Conservation (phyloP, 1,140 invertebrate species). For the Aphis craccivora region DNA sequence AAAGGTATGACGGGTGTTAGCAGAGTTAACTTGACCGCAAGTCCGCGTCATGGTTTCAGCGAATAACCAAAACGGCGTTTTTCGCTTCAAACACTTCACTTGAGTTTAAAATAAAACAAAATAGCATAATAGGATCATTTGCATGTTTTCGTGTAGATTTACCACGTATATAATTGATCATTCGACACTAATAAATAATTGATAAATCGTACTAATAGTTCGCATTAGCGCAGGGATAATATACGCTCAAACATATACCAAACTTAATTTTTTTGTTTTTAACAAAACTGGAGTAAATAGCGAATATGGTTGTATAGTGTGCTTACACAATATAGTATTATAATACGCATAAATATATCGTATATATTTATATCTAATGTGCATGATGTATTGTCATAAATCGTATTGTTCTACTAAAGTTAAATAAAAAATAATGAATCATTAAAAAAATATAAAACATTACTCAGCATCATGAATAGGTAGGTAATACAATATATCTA, state of each 20-base stretch:
- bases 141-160: not conserved
- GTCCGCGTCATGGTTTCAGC: not conserved
- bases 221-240: not conserved
- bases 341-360: no score
- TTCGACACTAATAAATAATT: not conserved
- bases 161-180: not conserved
- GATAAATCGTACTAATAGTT: not conserved
- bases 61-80: not conserved
- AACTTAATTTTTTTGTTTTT: not conserved
- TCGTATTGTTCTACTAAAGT: not conserved
- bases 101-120: not conserved
- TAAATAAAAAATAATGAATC: not conserved
- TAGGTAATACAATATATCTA: not conserved
- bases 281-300: not conserved
- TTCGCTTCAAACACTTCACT: not conserved
- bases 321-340: not conserved
- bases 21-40: not conserved
- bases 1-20: not conserved
- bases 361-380: not conserved
- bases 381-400: not conserved
- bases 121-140: not conserved
- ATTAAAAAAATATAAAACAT: constrained; percentile 6
- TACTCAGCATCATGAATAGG: not conserved
- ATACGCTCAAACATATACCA: not conserved
- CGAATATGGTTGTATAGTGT: not conserved